These are phyloP conservation scores for Anthopleura sola DNA, from an alignment of 64 coral and sea anemone species.

Conservation along the genomic window DNA sequence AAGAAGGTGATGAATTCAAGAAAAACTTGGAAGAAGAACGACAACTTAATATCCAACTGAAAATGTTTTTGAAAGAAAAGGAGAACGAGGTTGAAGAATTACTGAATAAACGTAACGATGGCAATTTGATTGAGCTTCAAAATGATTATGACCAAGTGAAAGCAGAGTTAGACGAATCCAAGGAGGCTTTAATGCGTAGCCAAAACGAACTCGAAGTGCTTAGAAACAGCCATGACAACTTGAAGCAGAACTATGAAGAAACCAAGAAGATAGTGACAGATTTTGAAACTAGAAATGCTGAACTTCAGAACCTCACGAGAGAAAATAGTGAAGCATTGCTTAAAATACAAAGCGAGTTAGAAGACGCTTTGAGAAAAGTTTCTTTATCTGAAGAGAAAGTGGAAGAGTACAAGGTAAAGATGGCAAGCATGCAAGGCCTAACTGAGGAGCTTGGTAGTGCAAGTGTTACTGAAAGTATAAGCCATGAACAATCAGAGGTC, in stretches of 20 bases:
- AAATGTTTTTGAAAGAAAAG: conserved; percentile 8
- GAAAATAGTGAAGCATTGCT: neutral
- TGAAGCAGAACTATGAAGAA: neutral
- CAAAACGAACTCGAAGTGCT: neutral
- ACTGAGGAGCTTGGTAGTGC: neutral
- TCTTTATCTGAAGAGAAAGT: neutral
- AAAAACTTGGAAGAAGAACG: neutral
- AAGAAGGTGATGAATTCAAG: neutral
- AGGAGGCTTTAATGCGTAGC: neutral
- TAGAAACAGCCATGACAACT: neutral
- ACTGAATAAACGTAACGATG: neutral
- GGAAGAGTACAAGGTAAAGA: neutral
- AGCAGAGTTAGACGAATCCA: neutral
- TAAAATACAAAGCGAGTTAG: neutral
- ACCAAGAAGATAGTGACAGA: neutral
- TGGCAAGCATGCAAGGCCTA: neutral
- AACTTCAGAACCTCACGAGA: neutral
- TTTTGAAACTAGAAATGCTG: neutral
- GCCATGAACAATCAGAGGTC: neutral
- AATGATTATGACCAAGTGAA: neutral
- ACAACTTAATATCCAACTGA: neutral
- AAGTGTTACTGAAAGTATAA: neutral
- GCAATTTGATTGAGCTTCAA: neutral
- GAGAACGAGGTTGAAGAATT: neutral
- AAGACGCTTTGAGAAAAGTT: neutral